phyloP scores from a whole-genome alignment of 2,113 vertebrate genomes.

The Tichodroma muraria region DNA sequence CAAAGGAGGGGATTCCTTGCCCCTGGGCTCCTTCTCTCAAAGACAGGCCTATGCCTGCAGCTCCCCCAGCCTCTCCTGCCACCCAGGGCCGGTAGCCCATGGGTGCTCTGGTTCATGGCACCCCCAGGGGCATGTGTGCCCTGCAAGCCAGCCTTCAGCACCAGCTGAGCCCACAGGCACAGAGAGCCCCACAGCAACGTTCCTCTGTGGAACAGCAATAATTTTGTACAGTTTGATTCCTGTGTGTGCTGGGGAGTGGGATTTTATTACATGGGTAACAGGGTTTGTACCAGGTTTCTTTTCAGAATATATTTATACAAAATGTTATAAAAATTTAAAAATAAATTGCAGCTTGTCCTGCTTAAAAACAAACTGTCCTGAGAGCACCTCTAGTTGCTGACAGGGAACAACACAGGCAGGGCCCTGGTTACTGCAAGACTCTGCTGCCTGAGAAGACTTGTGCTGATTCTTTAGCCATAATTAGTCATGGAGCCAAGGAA shows the following conservation, averaged over 20 bases:
- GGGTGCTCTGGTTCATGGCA: no score
- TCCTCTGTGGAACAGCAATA: not conserved
- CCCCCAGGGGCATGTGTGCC: fast-evolving
- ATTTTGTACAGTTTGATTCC: not conserved
- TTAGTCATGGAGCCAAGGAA: fast-evolving
- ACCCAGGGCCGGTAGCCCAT: fast-evolving
- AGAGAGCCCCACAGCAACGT: not conserved
- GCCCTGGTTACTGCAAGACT: not conserved
- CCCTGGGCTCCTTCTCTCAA: not conserved
- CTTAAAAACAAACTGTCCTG: not conserved
- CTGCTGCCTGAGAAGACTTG: not conserved
- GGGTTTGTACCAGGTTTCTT: not conserved
- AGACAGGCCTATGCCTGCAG: not conserved
- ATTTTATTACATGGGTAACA: not conserved
- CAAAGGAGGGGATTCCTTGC: not conserved
- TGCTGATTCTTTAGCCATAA: not conserved
- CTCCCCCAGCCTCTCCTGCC: not conserved
- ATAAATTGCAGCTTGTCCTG: not conserved
- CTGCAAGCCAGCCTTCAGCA: fast-evolving
- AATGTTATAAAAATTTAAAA: not conserved
- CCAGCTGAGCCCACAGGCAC: fast-evolving
- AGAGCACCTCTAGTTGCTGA: fast-evolving
- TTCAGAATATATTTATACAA: not conserved
- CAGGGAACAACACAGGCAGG: fast-evolving
- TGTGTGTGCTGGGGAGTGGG: not conserved